Evolutionary conservation across 2,888 invertebrate genomes (phyloP).

Genomic region (Tetramorium bicarinatum): DNA sequence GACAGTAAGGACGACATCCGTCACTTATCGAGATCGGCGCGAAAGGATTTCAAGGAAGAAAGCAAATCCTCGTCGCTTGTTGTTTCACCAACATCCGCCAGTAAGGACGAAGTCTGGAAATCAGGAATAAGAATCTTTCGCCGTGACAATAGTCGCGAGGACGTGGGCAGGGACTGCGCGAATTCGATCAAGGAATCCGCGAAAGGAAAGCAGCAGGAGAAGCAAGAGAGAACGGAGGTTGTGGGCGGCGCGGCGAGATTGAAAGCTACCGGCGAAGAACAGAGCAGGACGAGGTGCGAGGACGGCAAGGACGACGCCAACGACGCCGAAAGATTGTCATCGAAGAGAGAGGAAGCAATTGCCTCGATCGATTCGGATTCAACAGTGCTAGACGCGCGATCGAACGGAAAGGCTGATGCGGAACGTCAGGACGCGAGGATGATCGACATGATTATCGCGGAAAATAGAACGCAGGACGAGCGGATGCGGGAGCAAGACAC

Average conservation of each 20-base stretch:
- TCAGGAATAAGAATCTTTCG: constrained; percentile 74
- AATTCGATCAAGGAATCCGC: constrained; percentile 67
- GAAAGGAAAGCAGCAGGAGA: constrained; percentile 75
- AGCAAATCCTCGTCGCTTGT: not conserved
- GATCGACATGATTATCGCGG: constrained; percentile 61
- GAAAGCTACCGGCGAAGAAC: constrained; percentile 75
- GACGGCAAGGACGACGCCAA: constrained; percentile 59
- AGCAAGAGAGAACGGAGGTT: constrained; percentile 71
- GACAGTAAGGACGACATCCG: constrained; percentile 84
- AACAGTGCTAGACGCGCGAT: constrained; percentile 47
- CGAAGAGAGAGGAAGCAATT: constrained; percentile 49
- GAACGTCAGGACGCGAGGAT: constrained; percentile 48
- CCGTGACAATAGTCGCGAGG: constrained; percentile 78
- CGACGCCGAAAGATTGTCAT: constrained; percentile 28
- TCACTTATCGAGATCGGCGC: constrained; percentile 28
- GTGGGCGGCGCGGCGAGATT: constrained; percentile 74
- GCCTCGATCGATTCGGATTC: constrained; percentile 43
- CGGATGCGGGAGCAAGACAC: constrained; percentile 52
- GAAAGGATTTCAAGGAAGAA: constrained; percentile 68
- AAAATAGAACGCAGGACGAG: constrained; percentile 60
- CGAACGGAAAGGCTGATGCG: constrained; percentile 34
- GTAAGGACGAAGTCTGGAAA: constrained; percentile 72
- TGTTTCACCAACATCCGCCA: constrained; percentile 5
- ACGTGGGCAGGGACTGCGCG: constrained; percentile 77
- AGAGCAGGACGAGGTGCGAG: constrained; percentile 64